These are phyloP conservation scores for Pinctada fucata DNA, from an alignment of 2,888 invertebrate species.

Conservation along the genomic window DNA sequence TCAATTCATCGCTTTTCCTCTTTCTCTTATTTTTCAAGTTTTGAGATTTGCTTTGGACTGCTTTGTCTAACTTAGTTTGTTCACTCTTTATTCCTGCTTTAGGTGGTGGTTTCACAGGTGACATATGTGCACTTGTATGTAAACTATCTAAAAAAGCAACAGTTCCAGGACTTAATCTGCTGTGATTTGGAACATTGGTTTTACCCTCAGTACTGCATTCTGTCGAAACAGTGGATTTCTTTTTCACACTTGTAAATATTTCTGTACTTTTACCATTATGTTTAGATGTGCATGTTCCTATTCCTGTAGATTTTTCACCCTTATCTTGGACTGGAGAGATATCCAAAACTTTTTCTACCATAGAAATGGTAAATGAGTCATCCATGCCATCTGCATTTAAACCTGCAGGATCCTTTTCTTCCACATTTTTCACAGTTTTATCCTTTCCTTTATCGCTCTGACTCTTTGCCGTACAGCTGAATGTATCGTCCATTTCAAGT, in stretches of 20 bases:
- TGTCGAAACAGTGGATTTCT: background rate
- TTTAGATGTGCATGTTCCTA: too few species aligned
- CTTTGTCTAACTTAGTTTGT: background rate
- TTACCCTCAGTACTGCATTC: constrained; percentile 7
- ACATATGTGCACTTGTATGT: constrained; percentile 6
- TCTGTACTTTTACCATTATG: too few species aligned
- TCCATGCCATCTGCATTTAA: constrained; percentile 41
- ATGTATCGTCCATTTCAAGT: constrained; percentile 60
- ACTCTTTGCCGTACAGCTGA: constrained; percentile 39
- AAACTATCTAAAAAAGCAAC: constrained; percentile 38
- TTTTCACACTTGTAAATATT: background rate
- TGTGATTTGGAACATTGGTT: background rate
- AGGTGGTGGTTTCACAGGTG: constrained; percentile 7
- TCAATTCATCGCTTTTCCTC: constrained; percentile 9
- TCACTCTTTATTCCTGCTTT: background rate
- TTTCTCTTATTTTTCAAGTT: background rate
- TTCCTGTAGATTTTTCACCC: constrained; percentile 1
- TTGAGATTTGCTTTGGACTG: background rate
- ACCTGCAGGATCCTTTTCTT: constrained; percentile 4
- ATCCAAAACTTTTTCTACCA: constrained; percentile 60
- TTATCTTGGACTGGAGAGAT: background rate
- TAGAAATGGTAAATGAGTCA: constrained; percentile 66
- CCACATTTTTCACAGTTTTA: background rate
- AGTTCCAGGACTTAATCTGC: constrained; percentile 41
- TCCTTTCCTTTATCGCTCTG: constrained; percentile 2